These are phyloP conservation scores for Allygus modestus DNA, from an alignment of 2,888 invertebrate species.

Conservation along the genomic window DNA sequence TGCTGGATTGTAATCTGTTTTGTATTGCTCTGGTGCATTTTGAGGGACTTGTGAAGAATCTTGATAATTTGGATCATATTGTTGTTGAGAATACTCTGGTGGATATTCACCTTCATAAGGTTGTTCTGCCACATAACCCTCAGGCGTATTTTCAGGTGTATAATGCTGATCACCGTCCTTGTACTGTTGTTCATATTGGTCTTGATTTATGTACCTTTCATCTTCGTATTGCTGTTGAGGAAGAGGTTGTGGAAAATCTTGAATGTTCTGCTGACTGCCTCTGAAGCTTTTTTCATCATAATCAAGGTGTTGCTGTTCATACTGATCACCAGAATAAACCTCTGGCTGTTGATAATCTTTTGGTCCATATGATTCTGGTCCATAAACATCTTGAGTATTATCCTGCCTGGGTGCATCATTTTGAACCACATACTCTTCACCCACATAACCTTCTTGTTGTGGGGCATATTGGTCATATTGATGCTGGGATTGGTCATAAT, in stretches of 20 bases:
- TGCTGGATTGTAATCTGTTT: conserved; percentile 22
- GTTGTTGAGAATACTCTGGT: conserved; percentile 14
- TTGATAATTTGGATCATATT: conserved; percentile 22
- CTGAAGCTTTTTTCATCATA: neutral
- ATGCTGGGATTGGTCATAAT: conserved; percentile 1
- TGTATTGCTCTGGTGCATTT: neutral
- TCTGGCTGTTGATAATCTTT: conserved; percentile 36
- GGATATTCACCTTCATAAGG: conserved; percentile 40
- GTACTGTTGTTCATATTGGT: conserved; percentile 22
- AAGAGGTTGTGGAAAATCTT: neutral
- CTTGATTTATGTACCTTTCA: conserved; percentile 21
- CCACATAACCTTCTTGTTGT: neutral
- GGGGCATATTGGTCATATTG: conserved; percentile 23
- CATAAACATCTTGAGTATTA: conserved; percentile 2
- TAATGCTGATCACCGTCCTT: neutral
- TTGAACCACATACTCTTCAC: neutral
- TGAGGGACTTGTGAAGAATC: conserved; percentile 12
- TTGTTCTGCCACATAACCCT: conserved; percentile 1
- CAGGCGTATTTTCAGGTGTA: neutral
- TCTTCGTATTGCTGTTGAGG: conserved; percentile 40
- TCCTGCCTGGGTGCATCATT: neutral
- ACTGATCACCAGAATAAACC: neutral
- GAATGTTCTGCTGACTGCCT: conserved; percentile 18
- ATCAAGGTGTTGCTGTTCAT: neutral
- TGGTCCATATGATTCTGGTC: neutral